Conservation (phyloP, 1,140 invertebrate genomes). For the Vollenhovia emeryi region DNA sequence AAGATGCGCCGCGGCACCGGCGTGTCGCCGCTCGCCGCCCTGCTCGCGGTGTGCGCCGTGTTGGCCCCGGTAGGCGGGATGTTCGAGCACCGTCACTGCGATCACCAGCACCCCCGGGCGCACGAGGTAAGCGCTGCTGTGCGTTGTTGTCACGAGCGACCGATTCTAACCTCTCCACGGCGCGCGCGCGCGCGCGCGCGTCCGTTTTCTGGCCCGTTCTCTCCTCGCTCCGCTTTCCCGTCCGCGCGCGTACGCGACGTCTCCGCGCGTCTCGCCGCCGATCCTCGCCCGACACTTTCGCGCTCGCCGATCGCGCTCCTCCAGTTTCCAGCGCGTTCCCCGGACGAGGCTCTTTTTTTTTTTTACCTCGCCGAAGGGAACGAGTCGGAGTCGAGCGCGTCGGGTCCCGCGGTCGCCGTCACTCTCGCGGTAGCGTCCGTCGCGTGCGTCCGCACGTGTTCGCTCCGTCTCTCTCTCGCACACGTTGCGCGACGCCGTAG, state of each 20-base stretch:
- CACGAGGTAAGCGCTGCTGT: conserved; percentile 87
- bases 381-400: background rate
- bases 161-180: conserved; percentile 58
- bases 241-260: background rate
- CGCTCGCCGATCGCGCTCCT: background rate
- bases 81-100: conserved; percentile 85
- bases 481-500: background rate
- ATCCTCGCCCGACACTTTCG: background rate
- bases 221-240: background rate
- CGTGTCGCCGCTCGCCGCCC: conserved; percentile 76
- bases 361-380: background rate
- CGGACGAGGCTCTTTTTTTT: background rate
- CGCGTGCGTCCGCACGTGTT: conserved; percentile 14
- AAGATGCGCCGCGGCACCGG: conserved; percentile 82
- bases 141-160: background rate
- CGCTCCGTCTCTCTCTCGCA: background rate
- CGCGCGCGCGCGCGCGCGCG: no score
- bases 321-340: background rate
- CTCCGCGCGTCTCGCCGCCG: background rate
- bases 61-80: conserved; percentile 80
- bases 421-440: background rate
- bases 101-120: conserved; percentile 85
- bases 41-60: conserved; percentile 80
- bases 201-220: no score
- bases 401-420: background rate